Evolutionary conservation across 2,888 invertebrate genomes (phyloP), one percentile per base, ranked within the genome.

Genomic region (Neelides folsomi): DNA sequence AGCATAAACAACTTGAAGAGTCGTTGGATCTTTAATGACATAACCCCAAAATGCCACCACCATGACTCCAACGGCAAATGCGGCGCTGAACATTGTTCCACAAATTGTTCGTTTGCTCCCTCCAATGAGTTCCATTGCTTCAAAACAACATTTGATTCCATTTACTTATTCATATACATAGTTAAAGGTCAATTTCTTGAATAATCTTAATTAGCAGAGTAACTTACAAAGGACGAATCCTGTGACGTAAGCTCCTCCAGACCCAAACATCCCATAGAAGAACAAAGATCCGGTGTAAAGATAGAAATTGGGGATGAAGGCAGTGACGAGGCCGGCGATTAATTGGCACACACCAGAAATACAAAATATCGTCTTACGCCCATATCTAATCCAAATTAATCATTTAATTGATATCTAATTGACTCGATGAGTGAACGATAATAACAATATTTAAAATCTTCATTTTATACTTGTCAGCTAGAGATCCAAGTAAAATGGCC

Each of bases 91-190:
- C 47, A 83, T 76, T 16, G 87, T 78, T 7, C 88, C 88, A 66
- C 86, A 86, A 0, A 78, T 74, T 0, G 87, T 87, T 53, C 88
- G 75, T 66, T 82, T 84, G 56, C 79, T 81, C 1, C 86, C 72
- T 2, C 88, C 88, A 0, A 88, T 85, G 49, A 87, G 68, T 68
- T 89, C 88, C 87, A 87, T 87, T 0, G 82, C 80, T 55, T 80
- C 68, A 43, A 39, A 44, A 34, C 18, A 13, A 43, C 10, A 40
- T n/a, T n/a, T n/a, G n/a, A n/a, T n/a, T n/a, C n/a, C n/a, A n/a
- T n/a, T n/a, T n/a, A n/a, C n/a, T n/a, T n/a, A n/a, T n/a, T n/a
- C n/a, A n/a, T n/a, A n/a, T n/a, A n/a, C n/a, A n/a, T n/a, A n/a
- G n/a, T n/a, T n/a, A n/a, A n/a, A n/a, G n/a, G n/a, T n/a, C n/a